Evolutionary conservation across 1,140 invertebrate species (phyloP).

Genomic region (Dendrolimus kikuchii): DNA sequence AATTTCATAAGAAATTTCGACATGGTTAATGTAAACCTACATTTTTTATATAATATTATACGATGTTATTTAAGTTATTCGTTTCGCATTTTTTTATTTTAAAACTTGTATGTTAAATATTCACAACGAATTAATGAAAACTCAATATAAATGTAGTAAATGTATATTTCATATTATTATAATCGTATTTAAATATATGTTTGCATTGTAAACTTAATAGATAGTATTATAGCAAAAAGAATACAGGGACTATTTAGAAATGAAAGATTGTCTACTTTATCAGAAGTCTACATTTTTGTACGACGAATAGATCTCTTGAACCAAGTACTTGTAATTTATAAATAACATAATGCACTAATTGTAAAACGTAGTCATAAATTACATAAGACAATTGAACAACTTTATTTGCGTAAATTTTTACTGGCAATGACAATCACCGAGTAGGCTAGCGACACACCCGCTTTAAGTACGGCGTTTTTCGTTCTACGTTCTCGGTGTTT

Average conservation of each 20-base stretch:
- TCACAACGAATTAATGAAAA: background rate
- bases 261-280: conserved; percentile 27
- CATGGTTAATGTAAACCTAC: too few relatives aligned
- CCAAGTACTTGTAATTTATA: conserved; percentile 14
- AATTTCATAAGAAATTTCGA: too few relatives aligned
- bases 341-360: conserved; percentile 3
- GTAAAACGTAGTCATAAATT: background rate
- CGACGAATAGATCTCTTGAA: conserved; percentile 23
- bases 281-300: conserved; percentile 29
- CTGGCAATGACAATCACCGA: too few relatives aligned
- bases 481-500: too few relatives aligned
- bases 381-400: background rate
- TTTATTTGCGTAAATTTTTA: too few relatives aligned
- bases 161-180: too few relatives aligned
- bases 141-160: background rate
- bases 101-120: too few relatives aligned
- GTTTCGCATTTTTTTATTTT: too few relatives aligned
- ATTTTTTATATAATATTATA: too few relatives aligned
- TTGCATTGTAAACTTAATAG: conserved; percentile 1
- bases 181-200: background rate
- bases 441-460: too few relatives aligned
- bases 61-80: too few relatives aligned
- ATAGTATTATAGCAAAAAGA: conserved; percentile 24
- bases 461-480: too few relatives aligned
- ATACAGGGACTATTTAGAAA: conserved; percentile 53